Conservation (phyloP, 2,113 vertebrate genomes). For the Alaudala cheleensis region DNA sequence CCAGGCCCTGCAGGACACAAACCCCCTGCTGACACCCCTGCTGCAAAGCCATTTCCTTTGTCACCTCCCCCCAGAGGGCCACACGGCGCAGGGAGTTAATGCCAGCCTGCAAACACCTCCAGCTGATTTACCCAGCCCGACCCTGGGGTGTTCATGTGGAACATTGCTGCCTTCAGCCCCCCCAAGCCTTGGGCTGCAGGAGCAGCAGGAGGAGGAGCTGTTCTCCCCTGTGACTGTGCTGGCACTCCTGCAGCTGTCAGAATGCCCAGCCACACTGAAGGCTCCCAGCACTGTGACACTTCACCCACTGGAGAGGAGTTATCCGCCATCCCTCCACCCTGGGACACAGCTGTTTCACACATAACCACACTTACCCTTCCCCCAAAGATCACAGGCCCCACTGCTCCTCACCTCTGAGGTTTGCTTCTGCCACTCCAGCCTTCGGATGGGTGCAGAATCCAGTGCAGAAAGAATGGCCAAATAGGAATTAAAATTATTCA, state of each 20-base stretch:
- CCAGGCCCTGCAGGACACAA: conserved; percentile 81
- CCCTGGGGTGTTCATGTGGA: rapidly evolving
- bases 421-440: conserved; percentile 98
- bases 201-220: neutral
- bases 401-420: conserved; percentile 90
- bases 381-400: neutral
- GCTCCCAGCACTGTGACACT: neutral
- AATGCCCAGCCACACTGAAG: neutral
- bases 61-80: neutral
- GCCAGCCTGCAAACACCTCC: neutral
- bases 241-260: neutral
- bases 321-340: neutral
- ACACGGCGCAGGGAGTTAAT: neutral
- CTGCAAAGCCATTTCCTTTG: neutral
- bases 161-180: neutral
- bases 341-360: neutral
- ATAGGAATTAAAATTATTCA: conserved; percentile 99
- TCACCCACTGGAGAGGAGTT: neutral
- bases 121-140: neutral
- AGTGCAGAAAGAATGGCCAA: conserved; percentile 96
- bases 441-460: conserved; percentile 96
- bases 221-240: neutral
- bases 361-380: neutral
- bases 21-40: neutral
- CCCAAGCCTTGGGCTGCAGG: neutral